Evolutionary conservation across 2,113 vertebrate species (phyloP).

Genomic region (Tringa solitaria): DNA sequence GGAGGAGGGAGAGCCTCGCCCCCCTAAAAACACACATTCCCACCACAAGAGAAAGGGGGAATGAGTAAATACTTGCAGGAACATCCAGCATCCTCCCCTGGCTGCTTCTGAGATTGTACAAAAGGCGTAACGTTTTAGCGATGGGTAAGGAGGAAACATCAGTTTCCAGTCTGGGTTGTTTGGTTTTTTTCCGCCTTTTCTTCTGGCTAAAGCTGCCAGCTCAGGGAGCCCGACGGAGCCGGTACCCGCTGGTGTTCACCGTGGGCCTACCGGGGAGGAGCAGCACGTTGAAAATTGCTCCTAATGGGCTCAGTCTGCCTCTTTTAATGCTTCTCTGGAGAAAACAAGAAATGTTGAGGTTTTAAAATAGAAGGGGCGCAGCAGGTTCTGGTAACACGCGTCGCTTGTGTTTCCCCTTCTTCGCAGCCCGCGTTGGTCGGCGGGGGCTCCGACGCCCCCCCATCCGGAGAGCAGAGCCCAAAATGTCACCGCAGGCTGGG

Average conservation of each 20-base stretch:
- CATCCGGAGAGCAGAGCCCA: background rate
- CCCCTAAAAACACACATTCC: background rate
- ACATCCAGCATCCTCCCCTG: background rate
- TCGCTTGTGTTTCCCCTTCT: conserved; percentile 4
- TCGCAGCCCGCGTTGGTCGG: background rate
- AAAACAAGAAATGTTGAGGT: background rate
- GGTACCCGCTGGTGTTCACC: conserved; percentile 23
- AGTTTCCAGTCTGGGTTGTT: conserved; percentile 23
- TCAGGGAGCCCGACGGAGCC: conserved; percentile 33
- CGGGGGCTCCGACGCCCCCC: background rate
- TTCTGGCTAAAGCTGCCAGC: conserved; percentile 2
- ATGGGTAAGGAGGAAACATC: conserved; percentile 56
- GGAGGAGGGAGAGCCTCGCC: background rate
- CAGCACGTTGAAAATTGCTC: conserved; percentile 51
- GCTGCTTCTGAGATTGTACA: conserved; percentile 11
- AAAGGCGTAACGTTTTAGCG: conserved; percentile 54
- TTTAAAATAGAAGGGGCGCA: background rate
- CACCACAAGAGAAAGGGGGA: background rate
- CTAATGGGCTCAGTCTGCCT: conserved; percentile 56
- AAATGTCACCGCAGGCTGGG: background rate
- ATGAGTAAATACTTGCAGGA: conserved; percentile 11
- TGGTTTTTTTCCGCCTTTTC: background rate
- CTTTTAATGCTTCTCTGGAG: conserved; percentile 31
- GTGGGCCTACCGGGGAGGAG: background rate
- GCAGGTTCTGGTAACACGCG: background rate